phyloP scores from a whole-genome alignment of 1,140 invertebrate genomes.

The Plodia interpunctella region DNA sequence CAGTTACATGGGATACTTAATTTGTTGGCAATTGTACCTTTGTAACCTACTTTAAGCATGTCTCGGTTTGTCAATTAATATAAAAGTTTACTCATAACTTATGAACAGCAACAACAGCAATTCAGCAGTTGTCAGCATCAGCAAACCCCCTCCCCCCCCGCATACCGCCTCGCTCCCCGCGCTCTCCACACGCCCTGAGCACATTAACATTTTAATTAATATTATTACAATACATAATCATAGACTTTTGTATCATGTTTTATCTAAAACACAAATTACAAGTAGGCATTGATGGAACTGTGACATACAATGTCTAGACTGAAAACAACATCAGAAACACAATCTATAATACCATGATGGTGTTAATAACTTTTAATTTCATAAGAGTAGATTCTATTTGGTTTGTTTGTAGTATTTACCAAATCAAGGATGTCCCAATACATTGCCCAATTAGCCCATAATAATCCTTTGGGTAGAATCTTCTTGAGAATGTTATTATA shows the following conservation, averaged over 20 bases:
- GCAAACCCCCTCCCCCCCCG: conserved; percentile 61
- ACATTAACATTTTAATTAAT: conserved; percentile 67
- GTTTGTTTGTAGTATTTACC: conserved; percentile 41
- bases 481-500: conserved; percentile 39
- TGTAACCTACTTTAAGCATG: conserved; percentile 32
- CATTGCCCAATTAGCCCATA: conserved; percentile 55
- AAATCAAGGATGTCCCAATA: conserved; percentile 49
- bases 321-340: neutral
- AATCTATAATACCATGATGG: neutral
- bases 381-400: conserved; percentile 7
- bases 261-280: conserved; percentile 14
- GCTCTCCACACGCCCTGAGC: conserved; percentile 68
- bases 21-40: conserved; percentile 5
- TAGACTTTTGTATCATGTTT: neutral
- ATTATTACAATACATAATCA: conserved; percentile 4
- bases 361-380: neutral
- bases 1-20: neutral
- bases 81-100: conserved; percentile 76
- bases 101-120: conserved; percentile 72
- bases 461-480: conserved; percentile 48
- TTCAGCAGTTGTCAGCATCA: conserved; percentile 71
- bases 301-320: conserved; percentile 4
- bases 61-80: conserved; percentile 67
- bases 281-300: conserved; percentile 15
- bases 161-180: conserved; percentile 58